phyloP scores from a whole-genome alignment of 2,113 vertebrate genomes.

The Crotalus tigris region DNA sequence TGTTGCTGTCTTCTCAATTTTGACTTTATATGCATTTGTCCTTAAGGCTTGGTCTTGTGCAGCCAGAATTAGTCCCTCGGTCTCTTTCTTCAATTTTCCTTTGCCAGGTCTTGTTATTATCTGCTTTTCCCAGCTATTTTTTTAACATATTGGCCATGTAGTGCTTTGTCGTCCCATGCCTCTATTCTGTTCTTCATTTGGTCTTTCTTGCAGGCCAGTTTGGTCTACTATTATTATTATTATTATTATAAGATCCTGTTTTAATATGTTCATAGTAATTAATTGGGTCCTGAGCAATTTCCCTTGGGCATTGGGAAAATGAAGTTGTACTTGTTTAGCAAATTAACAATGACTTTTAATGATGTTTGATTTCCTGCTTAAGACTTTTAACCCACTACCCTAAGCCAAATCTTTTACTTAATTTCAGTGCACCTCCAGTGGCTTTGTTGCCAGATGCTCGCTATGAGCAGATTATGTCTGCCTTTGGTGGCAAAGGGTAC shows the following conservation, averaged over 20 bases:
- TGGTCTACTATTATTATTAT: no score
- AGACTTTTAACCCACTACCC: neutral
- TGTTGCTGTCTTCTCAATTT: no score
- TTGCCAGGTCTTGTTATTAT: no score
- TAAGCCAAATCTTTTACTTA: neutral
- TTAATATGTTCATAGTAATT: neutral
- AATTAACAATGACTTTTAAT: neutral
- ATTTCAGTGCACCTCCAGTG: constrained; percentile 81
- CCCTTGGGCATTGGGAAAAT: neutral
- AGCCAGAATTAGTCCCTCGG: no score
- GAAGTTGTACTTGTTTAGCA: neutral
- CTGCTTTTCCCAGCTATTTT: no score
- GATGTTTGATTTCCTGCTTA: neutral
- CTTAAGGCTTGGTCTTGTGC: no score
- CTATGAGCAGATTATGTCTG: constrained; percentile 88
- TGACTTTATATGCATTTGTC: no score
- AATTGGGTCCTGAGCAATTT: neutral
- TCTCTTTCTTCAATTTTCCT: no score
- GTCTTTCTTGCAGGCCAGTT: no score
- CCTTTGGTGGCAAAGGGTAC: constrained; percentile 90
- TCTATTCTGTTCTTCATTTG: no score
- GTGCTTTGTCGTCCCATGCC: no score
- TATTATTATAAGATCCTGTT: neutral
- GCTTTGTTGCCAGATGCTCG: constrained; percentile 86
- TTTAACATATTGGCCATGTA: no score